A percentile compares a stretch with the other conserved stretches of the same genome.
Conservation (phyloP, 2,113 vertebrate species). For the Opisthocomus hoazin region DNA sequence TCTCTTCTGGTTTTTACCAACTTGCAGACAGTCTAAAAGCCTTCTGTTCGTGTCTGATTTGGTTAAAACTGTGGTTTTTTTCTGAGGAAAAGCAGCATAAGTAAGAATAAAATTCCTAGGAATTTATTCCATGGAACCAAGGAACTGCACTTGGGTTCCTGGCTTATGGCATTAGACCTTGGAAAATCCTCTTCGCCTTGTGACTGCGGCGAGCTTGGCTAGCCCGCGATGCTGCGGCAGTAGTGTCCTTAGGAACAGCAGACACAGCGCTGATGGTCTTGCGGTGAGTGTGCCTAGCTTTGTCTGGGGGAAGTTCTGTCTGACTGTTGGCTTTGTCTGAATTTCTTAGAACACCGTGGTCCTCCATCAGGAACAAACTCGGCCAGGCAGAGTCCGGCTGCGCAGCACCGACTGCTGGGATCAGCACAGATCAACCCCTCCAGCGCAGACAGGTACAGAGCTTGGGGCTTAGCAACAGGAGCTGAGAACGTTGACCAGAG, state of each 20-base stretch:
- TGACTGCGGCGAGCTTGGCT: accelerated
- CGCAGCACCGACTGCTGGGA: conserved; percentile 83
- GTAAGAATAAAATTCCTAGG: neutral
- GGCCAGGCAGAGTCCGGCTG: conserved; percentile 88
- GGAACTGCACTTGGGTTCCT: neutral
- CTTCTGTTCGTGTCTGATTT: neutral
- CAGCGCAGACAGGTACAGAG: conserved; percentile 61
- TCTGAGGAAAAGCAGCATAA: neutral
- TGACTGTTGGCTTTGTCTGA: neutral
- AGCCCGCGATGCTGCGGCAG: accelerated
- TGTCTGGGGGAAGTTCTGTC: neutral
- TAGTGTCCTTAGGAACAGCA: neutral
- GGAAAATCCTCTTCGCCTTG: neutral
- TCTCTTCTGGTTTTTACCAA: neutral
- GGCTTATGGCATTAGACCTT: neutral
- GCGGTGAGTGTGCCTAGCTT: no score
- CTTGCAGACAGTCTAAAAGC: neutral
- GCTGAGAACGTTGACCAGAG: neutral
- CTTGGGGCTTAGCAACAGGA: neutral
- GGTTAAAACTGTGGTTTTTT: neutral
- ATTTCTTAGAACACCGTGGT: conserved; percentile 79
- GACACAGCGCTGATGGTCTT: accelerated
- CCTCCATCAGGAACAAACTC: conserved; percentile 93
- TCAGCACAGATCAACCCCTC: conserved; percentile 69
- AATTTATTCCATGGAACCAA: neutral